A percentile compares a stretch with the other conserved stretches of the same genome.
Conservation (phyloP, 1,140 invertebrate species). For the Drosophila suzukii region DNA sequence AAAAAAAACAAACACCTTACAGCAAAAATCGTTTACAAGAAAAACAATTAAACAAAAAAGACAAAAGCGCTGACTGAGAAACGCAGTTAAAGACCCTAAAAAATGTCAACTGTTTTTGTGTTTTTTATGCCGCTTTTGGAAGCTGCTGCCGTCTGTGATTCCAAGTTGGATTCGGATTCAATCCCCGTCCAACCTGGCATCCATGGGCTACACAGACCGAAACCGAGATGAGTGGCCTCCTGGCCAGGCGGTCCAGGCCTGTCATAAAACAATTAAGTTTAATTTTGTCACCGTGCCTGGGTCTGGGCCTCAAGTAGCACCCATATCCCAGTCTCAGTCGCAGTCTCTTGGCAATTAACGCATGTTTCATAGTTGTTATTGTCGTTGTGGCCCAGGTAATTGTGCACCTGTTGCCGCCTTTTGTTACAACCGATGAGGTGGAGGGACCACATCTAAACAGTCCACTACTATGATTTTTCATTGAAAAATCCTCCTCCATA, state of each 20-base stretch:
- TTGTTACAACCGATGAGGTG: conserved; percentile 25
- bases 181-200: conserved; percentile 2
- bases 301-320: conserved; percentile 34
- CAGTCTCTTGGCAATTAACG: conserved; percentile 63
- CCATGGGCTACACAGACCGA: conserved; percentile 43
- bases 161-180: conserved; percentile 12
- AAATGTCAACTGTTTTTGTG: conserved; percentile 71
- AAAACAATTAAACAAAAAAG: conserved; percentile 73
- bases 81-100: conserved; percentile 78
- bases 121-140: conserved; percentile 50
- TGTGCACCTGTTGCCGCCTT: conserved; percentile 78
- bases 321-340: conserved; percentile 5
- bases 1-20: conserved; percentile 24
- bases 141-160: conserved; percentile 37
- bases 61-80: conserved; percentile 39
- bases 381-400: conserved; percentile 52
- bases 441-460: conserved; percentile 9
- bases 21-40: conserved; percentile 72
- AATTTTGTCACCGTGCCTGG: conserved; percentile 77
- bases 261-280: conserved; percentile 83
- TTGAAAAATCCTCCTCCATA: no score
- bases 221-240: conserved; percentile 22
- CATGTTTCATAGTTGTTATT: conserved; percentile 64
- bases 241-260: conserved; percentile 49
- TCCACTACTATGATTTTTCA: conserved; percentile 22